These are phyloP conservation scores for Pseudochirops cupreus DNA, from an alignment of 2,797 vertebrate species.

Conservation along the genomic window DNA sequence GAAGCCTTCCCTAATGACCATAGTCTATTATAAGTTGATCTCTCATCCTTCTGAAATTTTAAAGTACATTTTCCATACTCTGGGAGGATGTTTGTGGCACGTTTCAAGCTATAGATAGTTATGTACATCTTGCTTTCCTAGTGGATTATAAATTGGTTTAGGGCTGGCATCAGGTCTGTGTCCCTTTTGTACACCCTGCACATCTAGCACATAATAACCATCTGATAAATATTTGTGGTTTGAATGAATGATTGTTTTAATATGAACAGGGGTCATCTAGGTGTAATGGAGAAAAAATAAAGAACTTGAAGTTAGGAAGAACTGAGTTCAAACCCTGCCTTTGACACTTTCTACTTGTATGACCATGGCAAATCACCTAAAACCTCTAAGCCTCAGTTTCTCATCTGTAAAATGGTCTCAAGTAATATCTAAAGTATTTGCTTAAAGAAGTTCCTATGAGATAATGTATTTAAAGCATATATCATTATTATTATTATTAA, in stretches of 20 bases:
- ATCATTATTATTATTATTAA: neutral
- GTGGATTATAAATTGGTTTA: neutral
- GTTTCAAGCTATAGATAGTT: neutral
- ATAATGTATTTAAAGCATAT: neutral
- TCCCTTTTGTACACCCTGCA: neutral
- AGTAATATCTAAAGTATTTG: neutral
- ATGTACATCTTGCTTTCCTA: neutral
- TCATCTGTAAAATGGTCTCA: neutral
- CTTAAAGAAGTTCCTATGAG: neutral
- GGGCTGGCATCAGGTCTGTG: neutral
- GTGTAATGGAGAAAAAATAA: neutral
- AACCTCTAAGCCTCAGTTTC: neutral
- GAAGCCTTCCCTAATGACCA: neutral
- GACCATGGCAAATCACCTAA: neutral
- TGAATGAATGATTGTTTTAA: neutral
- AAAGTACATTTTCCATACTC: neutral
- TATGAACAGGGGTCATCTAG: neutral
- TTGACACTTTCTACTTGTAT: neutral
- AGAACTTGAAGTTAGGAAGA: neutral
- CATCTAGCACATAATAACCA: neutral
- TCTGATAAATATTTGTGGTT: neutral
- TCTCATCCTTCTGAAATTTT: neutral
- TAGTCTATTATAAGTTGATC: neutral
- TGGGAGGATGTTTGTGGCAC: neutral
- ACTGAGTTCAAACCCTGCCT: neutral